Base-by-base conservation (phyloP, 2,113 vertebrate genomes). In the Naja naja region DNA sequence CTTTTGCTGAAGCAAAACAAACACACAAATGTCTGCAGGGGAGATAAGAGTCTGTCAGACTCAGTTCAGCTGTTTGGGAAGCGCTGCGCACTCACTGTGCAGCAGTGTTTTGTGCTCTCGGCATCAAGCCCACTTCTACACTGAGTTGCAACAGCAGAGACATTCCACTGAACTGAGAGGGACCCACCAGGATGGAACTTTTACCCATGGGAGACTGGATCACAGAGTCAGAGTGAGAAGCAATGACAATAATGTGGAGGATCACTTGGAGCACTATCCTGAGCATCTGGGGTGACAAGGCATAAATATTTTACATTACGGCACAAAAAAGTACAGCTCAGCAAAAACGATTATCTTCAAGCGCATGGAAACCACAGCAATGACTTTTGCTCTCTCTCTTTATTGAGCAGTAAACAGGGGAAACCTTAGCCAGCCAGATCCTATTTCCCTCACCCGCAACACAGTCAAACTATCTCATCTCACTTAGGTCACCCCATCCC, bases 1-100 rank as follows among this genome's bases (percentile, higher is more conserved):
- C 39, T 34, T 74, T 58, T 49, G 56, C 27, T 0, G 5, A 89
- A 74, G 22, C 93, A 49, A 92, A 87, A 94, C 95, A 95, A 95
- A 95, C 52, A 60, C 23, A 88, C n/a, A 90, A 95, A 95, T 94
- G 95, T 95, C 95, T 96, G 94, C 94, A 96, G 86, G 93, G 94
- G 92, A 95, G 96, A 96, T 93, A 97, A 95, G 92, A 93, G 85
- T 56, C 94, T 93, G 94, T 58, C 90, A 94, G 93, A 88, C 92
- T 94, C 81, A 34, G 11, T 92, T 89, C 92, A 91, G 92, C 92
- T 93, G 85, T 87, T 12, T 74, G 69, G 88, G 53, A 92, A 56
- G 39, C 88, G 91, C 91, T 93, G 81, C 87, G 27, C n/a, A 94
- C 93, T 91, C 20, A 14, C 53, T 74, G 92, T 87, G 60, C 95